Percentiles rank a stretch among this genome's conserved stretches.
These are phyloP conservation scores for Trinorchestia longiramus DNA, from an alignment of 1,140 invertebrate species.

Conservation along the genomic window DNA sequence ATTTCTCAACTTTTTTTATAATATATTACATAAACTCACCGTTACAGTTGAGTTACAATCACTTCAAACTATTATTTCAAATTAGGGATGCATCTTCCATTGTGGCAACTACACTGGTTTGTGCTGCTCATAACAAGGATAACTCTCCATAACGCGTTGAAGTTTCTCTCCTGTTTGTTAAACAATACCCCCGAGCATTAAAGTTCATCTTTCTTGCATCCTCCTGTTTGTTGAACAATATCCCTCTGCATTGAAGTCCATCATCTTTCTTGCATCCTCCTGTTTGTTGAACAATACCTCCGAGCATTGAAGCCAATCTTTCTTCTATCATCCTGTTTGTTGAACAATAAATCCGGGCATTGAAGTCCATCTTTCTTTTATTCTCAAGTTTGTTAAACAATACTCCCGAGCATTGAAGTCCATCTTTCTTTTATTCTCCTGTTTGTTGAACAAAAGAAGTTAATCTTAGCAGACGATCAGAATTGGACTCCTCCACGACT, in stretches of 20 bases:
- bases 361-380: no score
- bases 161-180: not conserved
- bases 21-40: not conserved
- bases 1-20: not conserved
- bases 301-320: no score
- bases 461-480: not conserved
- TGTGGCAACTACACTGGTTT: not conserved
- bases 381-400: no score
- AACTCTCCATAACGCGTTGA: not conserved
- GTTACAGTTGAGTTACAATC: not conserved
- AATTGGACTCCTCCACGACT: not conserved
- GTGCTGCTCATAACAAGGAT: not conserved
- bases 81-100: not conserved
- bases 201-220: no score
- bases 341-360: no score
- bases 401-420: no score
- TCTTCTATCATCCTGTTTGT: no score
- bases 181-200: no score
- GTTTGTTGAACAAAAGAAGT: not conserved
- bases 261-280: no score
- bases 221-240: not conserved
- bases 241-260: no score
- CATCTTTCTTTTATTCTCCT: no score
- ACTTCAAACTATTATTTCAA: not conserved
- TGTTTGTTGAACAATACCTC: no score